Evolutionary conservation across 1,140 invertebrate species (phyloP).

Genomic region (Pseudomyrmex cubaensis): DNA sequence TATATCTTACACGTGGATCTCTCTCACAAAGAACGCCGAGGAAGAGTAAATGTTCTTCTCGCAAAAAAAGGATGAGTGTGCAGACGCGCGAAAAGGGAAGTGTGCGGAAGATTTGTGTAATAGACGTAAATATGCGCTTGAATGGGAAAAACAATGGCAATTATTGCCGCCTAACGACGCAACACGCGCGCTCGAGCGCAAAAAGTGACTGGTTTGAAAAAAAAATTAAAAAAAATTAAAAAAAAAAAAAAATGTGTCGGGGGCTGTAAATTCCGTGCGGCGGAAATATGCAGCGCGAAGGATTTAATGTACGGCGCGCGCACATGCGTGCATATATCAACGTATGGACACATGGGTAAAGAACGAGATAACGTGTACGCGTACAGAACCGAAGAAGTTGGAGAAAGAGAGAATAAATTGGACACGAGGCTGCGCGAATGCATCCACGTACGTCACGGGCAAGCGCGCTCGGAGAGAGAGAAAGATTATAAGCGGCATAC

Average conservation of each 20-base stretch:
- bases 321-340: slow-evolving; percentile 11
- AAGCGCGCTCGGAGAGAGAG: slow-evolving; percentile 1
- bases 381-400: background rate
- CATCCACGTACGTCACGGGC: slow-evolving; percentile 40
- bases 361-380: slow-evolving; percentile 40
- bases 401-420: slow-evolving; percentile 51
- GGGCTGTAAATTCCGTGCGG: slow-evolving; percentile 17
- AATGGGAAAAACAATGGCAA: background rate
- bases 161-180: too few species aligned
- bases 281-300: slow-evolving; percentile 24
- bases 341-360: slow-evolving; percentile 22
- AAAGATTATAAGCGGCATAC: slow-evolving; percentile 52
- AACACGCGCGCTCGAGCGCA: too few species aligned
- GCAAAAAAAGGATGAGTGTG: background rate
- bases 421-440: slow-evolving; percentile 49
- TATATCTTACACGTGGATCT: slow-evolving; percentile 15
- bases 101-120: slow-evolving; percentile 28
- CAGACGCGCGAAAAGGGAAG: slow-evolving; percentile 2
- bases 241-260: background rate
- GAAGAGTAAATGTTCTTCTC: slow-evolving; percentile 29
- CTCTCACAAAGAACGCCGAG: background rate
- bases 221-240: background rate
- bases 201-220: too few species aligned
- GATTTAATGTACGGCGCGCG: background rate
- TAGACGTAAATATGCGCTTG: background rate